Percentiles rank a stretch among this genome's conserved stretches.
Conservation (phyloP, 1,140 invertebrate genomes). For the Agrypnia vestita region DNA sequence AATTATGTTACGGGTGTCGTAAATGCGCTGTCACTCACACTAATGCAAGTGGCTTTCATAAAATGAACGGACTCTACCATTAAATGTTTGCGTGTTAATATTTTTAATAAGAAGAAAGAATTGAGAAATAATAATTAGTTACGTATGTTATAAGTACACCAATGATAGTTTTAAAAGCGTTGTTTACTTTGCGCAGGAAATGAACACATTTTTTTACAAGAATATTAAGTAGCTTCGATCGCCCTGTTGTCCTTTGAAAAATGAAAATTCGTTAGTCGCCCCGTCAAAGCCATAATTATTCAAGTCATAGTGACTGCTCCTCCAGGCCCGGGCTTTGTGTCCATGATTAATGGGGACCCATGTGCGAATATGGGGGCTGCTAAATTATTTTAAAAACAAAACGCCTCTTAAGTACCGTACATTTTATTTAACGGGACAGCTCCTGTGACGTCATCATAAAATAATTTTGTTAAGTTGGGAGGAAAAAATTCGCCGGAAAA, state of each 20-base stretch:
- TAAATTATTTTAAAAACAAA: conserved; percentile 28
- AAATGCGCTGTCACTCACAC: too few relatives aligned
- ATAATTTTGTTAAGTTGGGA: not conserved
- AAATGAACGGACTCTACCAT: too few relatives aligned
- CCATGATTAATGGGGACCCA: conserved; percentile 8
- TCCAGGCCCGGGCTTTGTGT: not conserved
- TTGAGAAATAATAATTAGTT: too few relatives aligned
- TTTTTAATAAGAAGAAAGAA: too few relatives aligned
- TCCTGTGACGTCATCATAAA: not conserved
- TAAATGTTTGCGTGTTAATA: too few relatives aligned
- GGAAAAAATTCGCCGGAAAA: not conserved
- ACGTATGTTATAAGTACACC: too few relatives aligned
- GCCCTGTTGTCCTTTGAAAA: not conserved
- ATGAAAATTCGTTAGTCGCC: conserved; percentile 13
- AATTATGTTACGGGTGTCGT: too few relatives aligned
- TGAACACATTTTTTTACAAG: too few relatives aligned
- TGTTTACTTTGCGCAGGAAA: too few relatives aligned
- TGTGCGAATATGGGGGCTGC: conserved; percentile 8
- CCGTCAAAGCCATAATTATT: conserved; percentile 15
- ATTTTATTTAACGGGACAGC: conserved; percentile 1
- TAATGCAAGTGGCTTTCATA: too few relatives aligned
- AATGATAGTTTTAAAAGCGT: too few relatives aligned
- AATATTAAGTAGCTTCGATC: too few relatives aligned
- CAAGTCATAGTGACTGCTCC: not conserved
- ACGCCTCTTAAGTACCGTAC: conserved; percentile 9